Conservation (phyloP, 2,888 invertebrate species). For the Hanleya hanleyi region DNA sequence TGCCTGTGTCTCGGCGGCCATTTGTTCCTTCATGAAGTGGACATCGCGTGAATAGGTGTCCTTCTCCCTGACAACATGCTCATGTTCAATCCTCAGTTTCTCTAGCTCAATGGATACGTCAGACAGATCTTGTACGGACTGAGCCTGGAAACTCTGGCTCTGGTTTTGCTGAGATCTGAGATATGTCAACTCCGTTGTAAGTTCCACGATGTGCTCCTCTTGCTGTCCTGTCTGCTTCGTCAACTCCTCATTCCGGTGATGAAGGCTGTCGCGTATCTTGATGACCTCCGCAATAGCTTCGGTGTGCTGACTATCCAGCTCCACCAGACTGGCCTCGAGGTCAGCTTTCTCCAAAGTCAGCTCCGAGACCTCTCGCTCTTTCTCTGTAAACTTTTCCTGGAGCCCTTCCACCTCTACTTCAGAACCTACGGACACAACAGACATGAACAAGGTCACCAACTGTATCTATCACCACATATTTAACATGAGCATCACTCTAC, state of each 20-base stretch:
- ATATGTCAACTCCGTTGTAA: not conserved
- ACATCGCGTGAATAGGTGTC: conserved; percentile 15
- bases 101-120: conserved; percentile 12
- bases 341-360: conserved; percentile 64
- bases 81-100: not conserved
- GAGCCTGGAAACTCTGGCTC: not conserved
- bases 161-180: not conserved
- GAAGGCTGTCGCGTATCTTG: conserved; percentile 46
- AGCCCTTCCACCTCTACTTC: not conserved
- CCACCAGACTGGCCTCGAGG: conserved; percentile 79
- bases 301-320: conserved; percentile 84
- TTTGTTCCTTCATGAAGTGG: conserved; percentile 52
- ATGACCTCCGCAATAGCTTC: conserved; percentile 75
- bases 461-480: too few relatives aligned
- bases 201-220: conserved; percentile 19
- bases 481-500: too few relatives aligned
- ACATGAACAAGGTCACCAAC: too few relatives aligned
- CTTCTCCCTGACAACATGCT: conserved; percentile 22
- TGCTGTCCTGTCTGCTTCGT: conserved; percentile 29
- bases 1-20: conserved; percentile 53
- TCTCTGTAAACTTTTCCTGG: conserved; percentile 37
- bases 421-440: too few relatives aligned
- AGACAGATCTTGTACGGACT: not conserved
- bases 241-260: conserved; percentile 23
- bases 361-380: conserved; percentile 45